Conservation (phyloP, 2,797 vertebrate genomes). For the Danio albolineatus region DNA sequence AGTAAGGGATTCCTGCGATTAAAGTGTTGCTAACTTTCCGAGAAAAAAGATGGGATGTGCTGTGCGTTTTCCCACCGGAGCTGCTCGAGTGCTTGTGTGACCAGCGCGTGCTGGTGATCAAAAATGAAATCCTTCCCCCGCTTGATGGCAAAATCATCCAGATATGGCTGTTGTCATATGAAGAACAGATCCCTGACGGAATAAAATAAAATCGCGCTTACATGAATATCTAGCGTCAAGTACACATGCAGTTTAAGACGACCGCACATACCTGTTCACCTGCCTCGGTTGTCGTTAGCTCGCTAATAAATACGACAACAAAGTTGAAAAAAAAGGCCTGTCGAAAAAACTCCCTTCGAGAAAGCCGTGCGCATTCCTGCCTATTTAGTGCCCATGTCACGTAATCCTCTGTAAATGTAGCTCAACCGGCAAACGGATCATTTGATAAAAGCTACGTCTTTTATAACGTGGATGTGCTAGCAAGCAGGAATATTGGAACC, state of each 20-base stretch:
- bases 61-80: slow-evolving; percentile 15
- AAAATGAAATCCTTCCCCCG: neutral
- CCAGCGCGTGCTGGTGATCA: slow-evolving; percentile 7
- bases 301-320: slow-evolving; percentile 50
- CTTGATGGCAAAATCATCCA: slow-evolving; percentile 20
- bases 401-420: neutral
- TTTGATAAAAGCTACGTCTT: slow-evolving; percentile 24
- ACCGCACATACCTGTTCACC: slow-evolving; percentile 19
- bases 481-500: slow-evolving; percentile 48
- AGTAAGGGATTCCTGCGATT: slow-evolving; percentile 35
- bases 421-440: neutral
- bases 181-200: neutral
- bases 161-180: slow-evolving; percentile 2
- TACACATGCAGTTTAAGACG: slow-evolving; percentile 12
- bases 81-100: slow-evolving; percentile 10
- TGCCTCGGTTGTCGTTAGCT: slow-evolving; percentile 34
- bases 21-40: slow-evolving; percentile 34
- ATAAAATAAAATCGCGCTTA: neutral
- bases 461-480: slow-evolving; percentile 33
- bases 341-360: slow-evolving; percentile 19
- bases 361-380: slow-evolving; percentile 1
- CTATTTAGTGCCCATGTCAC: neutral
- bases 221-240: neutral
- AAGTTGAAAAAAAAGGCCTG: slow-evolving; percentile 39
- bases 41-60: neutral